A percentile compares a stretch with the other conserved stretches of the same genome.
phyloP scores from a whole-genome alignment of 1,140 invertebrate species.

The Copidosoma floridanum region DNA sequence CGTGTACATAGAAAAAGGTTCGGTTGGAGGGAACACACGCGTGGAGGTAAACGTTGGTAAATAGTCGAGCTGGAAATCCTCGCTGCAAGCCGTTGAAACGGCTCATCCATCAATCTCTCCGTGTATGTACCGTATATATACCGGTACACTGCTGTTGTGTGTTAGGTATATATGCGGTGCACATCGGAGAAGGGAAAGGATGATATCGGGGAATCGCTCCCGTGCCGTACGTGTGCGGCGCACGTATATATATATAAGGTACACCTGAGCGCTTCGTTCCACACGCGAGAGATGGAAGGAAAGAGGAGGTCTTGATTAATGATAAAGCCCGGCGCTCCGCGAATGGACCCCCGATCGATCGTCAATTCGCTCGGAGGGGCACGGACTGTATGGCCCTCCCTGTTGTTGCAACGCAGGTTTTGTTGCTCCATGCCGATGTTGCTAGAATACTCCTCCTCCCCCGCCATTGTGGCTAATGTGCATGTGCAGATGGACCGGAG shows the following conservation, averaged over 20 bases:
- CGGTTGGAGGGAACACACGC: background rate
- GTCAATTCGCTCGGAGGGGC: background rate
- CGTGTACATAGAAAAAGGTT: no score
- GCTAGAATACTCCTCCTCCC: no score
- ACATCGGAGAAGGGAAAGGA: background rate
- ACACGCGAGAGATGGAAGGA: no score
- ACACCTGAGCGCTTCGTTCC: conserved; percentile 29
- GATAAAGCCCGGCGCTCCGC: conserved; percentile 23
- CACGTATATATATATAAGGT: no score
- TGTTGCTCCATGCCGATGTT: no score
- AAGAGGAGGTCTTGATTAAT: conserved; percentile 34
- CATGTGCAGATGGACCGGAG: no score
- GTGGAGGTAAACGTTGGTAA: conserved; percentile 18
- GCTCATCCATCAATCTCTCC: conserved; percentile 40
- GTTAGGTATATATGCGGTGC: background rate
- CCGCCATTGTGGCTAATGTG: background rate
- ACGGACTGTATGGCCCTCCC: no score
- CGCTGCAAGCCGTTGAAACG: background rate
- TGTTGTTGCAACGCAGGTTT: no score
- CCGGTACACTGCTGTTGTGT: no score
- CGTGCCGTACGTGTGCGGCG: conserved; percentile 31
- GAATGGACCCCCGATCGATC: conserved; percentile 13
- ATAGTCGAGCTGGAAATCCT: conserved; percentile 21
- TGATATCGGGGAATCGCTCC: conserved; percentile 3
- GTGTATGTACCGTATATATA: background rate